Percentiles rank a stretch among this genome's conserved stretches.
phyloP scores from a whole-genome alignment of 2,888 invertebrate genomes.

The Leistus spinibarbis region DNA sequence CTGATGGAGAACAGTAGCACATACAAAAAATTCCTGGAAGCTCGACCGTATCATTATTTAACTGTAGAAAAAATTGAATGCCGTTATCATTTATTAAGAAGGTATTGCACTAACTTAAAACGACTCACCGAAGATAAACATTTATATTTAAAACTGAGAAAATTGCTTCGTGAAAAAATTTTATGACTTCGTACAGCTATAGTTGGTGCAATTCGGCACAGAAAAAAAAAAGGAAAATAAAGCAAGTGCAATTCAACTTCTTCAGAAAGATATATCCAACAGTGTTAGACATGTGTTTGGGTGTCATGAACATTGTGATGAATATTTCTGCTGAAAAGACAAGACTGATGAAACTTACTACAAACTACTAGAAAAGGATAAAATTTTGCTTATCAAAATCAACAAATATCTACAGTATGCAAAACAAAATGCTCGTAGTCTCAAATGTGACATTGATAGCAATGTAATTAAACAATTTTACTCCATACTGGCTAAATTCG shows the following conservation, averaged over 20 bases:
- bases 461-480: too few species aligned
- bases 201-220: neutral
- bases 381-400: too few species aligned
- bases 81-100: conserved; percentile 36
- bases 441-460: too few species aligned
- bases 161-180: conserved; percentile 32
- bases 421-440: too few species aligned
- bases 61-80: conserved; percentile 41
- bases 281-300: conserved; percentile 36
- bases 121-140: conserved; percentile 13
- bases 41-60: conserved; percentile 40
- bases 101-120: conserved; percentile 38
- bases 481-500: too few species aligned
- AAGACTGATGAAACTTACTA: neutral
- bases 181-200: conserved; percentile 37
- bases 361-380: neutral
- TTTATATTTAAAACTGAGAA: conserved; percentile 5
- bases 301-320: conserved; percentile 37
- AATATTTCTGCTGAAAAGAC: conserved; percentile 35
- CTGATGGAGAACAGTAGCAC: conserved; percentile 40
- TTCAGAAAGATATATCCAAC: conserved; percentile 35
- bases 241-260: neutral
- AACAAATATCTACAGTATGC: too few species aligned
- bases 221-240: neutral
- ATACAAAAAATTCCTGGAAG: conserved; percentile 39